These are phyloP conservation scores for Adelognathus sp. DNA, from an alignment of 2,888 invertebrate genomes.

Conservation along the genomic window DNA sequence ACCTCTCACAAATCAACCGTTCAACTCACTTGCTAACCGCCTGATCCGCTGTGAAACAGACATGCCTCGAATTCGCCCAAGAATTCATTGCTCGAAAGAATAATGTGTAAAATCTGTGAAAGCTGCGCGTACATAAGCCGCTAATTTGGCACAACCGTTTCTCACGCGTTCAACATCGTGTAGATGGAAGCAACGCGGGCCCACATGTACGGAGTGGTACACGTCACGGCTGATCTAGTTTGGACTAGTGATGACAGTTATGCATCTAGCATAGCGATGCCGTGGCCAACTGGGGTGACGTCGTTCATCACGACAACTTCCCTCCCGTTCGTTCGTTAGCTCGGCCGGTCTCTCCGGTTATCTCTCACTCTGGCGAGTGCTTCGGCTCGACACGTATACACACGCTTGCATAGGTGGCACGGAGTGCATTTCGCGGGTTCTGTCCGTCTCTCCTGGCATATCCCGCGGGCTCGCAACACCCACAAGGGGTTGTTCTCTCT, in stretches of 20 bases:
- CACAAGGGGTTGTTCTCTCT: constrained; percentile 35
- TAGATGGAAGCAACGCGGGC: constrained; percentile 29
- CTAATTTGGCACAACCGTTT: constrained; percentile 40
- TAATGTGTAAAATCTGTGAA: background rate
- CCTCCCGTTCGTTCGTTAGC: constrained; percentile 37
- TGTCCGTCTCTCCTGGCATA: constrained; percentile 30
- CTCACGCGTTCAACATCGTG: constrained; percentile 27
- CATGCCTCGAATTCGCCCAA: background rate
- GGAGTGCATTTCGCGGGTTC: constrained; percentile 31
- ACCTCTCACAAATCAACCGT: background rate
- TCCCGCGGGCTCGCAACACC: constrained; percentile 41
- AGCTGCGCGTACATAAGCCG: background rate
- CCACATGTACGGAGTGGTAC: constrained; percentile 48
- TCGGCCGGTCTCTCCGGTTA: background rate
- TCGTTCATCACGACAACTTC: constrained; percentile 71
- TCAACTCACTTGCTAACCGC: background rate
- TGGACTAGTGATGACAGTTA: constrained; percentile 77
- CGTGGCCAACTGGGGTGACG: constrained; percentile 73
- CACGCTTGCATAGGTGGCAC: too few species aligned
- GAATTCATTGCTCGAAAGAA: constrained; percentile 31
- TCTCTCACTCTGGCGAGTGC: constrained; percentile 52
- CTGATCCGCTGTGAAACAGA: background rate
- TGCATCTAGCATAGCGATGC: constrained; percentile 75
- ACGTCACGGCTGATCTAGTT: constrained; percentile 72
- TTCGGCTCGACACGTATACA: constrained; percentile 45